These are phyloP conservation scores for Ooceraea biroi DNA, from an alignment of 1,140 invertebrate genomes.

Conservation along the genomic window DNA sequence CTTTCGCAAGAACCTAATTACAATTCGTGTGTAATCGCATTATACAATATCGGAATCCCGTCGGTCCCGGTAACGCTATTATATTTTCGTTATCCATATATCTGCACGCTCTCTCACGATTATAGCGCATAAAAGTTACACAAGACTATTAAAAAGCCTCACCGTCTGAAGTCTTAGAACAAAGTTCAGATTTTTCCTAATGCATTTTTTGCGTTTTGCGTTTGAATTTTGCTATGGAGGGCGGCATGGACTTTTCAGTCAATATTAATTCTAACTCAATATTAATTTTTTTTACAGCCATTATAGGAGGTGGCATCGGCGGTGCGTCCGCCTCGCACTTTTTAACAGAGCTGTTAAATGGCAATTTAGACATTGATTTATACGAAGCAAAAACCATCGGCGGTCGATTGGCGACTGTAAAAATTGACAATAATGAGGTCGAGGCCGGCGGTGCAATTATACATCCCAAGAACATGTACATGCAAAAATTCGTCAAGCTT, in stretches of 20 bases:
- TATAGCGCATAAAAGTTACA: conserved; percentile 12
- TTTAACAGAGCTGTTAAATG: conserved; percentile 86
- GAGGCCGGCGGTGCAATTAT: conserved; percentile 89
- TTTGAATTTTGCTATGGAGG: no score
- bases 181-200: not conserved
- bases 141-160: conserved; percentile 21
- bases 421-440: conserved; percentile 85
- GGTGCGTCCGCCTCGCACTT: conserved; percentile 88
- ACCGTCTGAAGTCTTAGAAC: not conserved
- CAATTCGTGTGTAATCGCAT: conserved; percentile 19
- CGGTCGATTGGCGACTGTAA: conserved; percentile 87
- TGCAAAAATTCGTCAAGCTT: conserved; percentile 87
- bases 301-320: conserved; percentile 89
- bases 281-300: conserved; percentile 82
- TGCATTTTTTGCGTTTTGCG: no score
- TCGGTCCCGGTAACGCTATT: not conserved
- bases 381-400: conserved; percentile 88
- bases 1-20: no score
- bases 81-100: conserved; percentile 33
- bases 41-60: conserved; percentile 40
- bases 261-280: not conserved
- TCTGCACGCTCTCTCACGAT: not conserved
- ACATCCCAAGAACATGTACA: conserved; percentile 88
- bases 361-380: conserved; percentile 85
- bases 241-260: no score